A percentile compares a stretch with the other conserved stretches of the same genome.
Evolutionary conservation across 2,888 invertebrate genomes (phyloP).

Genomic region (Andrena dorsata): DNA sequence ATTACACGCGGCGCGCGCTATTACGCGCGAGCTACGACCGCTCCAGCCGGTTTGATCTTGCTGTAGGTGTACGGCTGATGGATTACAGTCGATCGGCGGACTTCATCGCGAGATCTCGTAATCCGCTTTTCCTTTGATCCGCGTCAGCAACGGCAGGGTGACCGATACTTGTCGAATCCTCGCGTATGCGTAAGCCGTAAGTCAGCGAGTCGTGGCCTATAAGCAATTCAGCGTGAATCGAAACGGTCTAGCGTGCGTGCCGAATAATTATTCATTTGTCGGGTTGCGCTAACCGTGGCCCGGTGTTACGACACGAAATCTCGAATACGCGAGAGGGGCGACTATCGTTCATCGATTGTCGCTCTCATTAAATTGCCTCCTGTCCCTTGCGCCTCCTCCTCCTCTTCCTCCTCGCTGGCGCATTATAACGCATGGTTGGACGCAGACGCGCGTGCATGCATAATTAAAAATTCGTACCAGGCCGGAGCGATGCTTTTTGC

Average conservation of each 20-base stretch:
- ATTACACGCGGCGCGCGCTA: constrained; percentile 30
- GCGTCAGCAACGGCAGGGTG: constrained; percentile 1
- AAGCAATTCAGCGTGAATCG: constrained; percentile 72
- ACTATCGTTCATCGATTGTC: constrained; percentile 70
- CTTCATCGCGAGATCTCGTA: constrained; percentile 51
- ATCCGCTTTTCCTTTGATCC: constrained; percentile 67
- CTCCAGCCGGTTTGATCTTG: constrained; percentile 1
- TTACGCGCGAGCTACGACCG: constrained; percentile 22
- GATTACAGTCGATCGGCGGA: constrained; percentile 36
- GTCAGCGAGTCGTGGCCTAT: constrained; percentile 54
- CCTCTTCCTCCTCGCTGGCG: constrained; percentile 1
- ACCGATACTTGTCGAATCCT: constrained; percentile 30
- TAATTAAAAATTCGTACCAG: constrained; percentile 68
- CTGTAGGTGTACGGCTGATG: not conserved
- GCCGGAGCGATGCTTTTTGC: constrained; percentile 43
- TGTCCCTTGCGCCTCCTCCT: not conserved
- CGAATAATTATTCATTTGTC: constrained; percentile 78
- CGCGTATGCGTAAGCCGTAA: constrained; percentile 49
- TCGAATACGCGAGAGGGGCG: constrained; percentile 48
- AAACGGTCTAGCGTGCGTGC: constrained; percentile 76
- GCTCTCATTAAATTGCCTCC: constrained; percentile 55
- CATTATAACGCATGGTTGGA: constrained; percentile 60
- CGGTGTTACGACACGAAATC: constrained; percentile 67
- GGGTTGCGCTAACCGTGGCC: constrained; percentile 46
- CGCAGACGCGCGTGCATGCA: constrained; percentile 54